Conservation (phyloP, 2,888 invertebrate genomes). For the Theodoxus fluviatilis region DNA sequence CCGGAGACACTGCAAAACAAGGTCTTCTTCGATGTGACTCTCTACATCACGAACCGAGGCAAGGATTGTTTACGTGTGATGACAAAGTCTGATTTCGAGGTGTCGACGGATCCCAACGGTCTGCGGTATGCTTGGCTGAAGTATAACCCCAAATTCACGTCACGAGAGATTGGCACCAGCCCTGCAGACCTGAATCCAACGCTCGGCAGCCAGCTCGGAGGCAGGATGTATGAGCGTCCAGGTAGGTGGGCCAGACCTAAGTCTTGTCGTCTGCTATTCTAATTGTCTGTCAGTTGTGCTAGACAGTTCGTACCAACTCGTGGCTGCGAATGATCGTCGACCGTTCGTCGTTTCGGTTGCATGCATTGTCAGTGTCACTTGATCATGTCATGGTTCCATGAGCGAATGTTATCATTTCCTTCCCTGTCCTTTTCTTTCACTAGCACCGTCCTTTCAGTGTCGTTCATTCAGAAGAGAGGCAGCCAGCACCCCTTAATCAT, state of each 20-base stretch:
- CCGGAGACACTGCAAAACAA: conserved; percentile 57
- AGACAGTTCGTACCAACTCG: background rate
- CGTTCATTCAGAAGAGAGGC: too few relatives aligned
- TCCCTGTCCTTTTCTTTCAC: too few relatives aligned
- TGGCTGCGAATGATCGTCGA: background rate
- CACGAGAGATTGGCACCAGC: conserved; percentile 41
- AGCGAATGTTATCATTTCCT: too few relatives aligned
- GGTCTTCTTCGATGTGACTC: conserved; percentile 55
- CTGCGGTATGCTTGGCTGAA: conserved; percentile 51
- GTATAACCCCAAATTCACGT: conserved; percentile 49
- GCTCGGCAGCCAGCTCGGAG: conserved; percentile 42
- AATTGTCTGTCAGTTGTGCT: background rate
- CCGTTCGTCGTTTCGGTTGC: too few relatives aligned
- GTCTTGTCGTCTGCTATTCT: conserved; percentile 13
- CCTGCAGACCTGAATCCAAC: conserved; percentile 35
- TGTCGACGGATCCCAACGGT: conserved; percentile 46
- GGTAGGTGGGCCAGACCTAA: conserved; percentile 35
- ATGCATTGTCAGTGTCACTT: too few relatives aligned
- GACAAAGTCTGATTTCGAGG: conserved; percentile 54
- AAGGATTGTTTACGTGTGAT: conserved; percentile 54
- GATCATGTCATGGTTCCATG: too few relatives aligned
- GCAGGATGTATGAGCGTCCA: conserved; percentile 53
- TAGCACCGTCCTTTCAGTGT: too few relatives aligned
- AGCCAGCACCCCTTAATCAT: too few relatives aligned
- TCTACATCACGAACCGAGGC: conserved; percentile 55